A percentile compares a stretch with the other conserved stretches of the same genome.
phyloP scores from a whole-genome alignment of 2,888 invertebrate species.

The Sarcophaga subvicina region DNA sequence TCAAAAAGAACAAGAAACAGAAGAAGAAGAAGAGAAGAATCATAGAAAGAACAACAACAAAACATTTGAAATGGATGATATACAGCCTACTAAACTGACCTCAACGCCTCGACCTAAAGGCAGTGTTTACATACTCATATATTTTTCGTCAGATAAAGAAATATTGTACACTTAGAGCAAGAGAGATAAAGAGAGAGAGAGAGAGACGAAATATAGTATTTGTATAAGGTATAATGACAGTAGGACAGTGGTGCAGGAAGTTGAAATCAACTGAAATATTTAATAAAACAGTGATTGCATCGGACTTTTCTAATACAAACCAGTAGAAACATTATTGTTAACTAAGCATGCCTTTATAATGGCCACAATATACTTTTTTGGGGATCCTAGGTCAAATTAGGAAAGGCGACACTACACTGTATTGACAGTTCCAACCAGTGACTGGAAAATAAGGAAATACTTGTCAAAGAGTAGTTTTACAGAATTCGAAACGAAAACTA shows the following conservation, averaged over 20 bases:
- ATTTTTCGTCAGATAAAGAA: slow-evolving; percentile 20
- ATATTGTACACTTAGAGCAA: too few species aligned
- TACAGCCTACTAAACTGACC: slow-evolving; percentile 67
- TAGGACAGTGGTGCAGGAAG: slow-evolving; percentile 2
- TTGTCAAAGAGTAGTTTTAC: too few species aligned
- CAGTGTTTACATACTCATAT: slow-evolving; percentile 17
- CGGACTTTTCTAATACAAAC: too few species aligned
- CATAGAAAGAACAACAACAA: slow-evolving; percentile 7
- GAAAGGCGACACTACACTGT: too few species aligned
- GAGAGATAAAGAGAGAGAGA: neutral
- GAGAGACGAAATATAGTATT: slow-evolving; percentile 19
- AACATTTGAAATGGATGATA: slow-evolving; percentile 22
- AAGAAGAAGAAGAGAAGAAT: slow-evolving; percentile 9
- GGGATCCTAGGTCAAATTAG: too few species aligned
- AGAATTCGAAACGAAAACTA: too few species aligned
- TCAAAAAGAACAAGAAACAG: slow-evolving; percentile 5
- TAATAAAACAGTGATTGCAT: too few species aligned
- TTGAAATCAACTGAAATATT: neutral
- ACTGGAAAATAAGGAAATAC: too few species aligned
- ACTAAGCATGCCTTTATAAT: too few species aligned
- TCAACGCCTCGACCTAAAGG: slow-evolving; percentile 64
- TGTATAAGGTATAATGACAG: slow-evolving; percentile 40
- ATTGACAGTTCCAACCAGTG: too few species aligned
- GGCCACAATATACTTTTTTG: too few species aligned
- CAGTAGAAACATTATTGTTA: too few species aligned